Evolutionary conservation across 1,140 invertebrate species (phyloP), one percentile per base, ranked within the genome.

Genomic region (Eubasilissa regina): DNA sequence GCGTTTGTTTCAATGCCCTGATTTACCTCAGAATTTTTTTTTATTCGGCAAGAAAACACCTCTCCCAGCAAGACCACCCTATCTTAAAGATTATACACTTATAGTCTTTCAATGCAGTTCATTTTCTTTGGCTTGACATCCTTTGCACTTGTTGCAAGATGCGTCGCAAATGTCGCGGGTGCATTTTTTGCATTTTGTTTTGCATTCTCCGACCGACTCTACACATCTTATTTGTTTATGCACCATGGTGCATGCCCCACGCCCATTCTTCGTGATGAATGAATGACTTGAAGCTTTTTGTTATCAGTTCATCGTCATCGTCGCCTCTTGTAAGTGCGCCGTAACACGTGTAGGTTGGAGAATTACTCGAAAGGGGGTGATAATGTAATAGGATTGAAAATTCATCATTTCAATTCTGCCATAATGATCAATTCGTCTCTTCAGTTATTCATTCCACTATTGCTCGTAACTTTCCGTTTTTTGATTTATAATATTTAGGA

Each of bases 121-220:
- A 21, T 74, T 74, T 43, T 55, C 48, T 74, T 74, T 74, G 70
- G 11, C n/a, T 44, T 13, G 25, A 11, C 70, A 74, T 74, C 70
- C 70, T 58, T 11, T 55, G 51, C 70, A 74, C 70, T 74, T 74
- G 70, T 74, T 43, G 70, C 70, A 74, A 56, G 13, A 74, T 74
- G 70, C 53, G 25, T 25, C n/a, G 35, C 70, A 74, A 74, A 56
- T 74, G 70, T 74, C 70, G 51, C 48, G 51, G 25, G 56, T 15
- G 6, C 48, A 73, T 53, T 74, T 74, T 73, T 74, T 55, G 9
- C 11, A 15, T 47, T 66, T 74, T 21, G 35, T 74, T 74, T 74
- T 43, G 70, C 70, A 74, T 74, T 74, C 70, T 43, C 53, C 70
- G 51, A 17, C 19, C 12, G 9, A 13, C 58, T 62, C 58, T 62